Base-by-base conservation (phyloP, 1,140 invertebrate genomes). In the Drosophila arizonae region DNA sequence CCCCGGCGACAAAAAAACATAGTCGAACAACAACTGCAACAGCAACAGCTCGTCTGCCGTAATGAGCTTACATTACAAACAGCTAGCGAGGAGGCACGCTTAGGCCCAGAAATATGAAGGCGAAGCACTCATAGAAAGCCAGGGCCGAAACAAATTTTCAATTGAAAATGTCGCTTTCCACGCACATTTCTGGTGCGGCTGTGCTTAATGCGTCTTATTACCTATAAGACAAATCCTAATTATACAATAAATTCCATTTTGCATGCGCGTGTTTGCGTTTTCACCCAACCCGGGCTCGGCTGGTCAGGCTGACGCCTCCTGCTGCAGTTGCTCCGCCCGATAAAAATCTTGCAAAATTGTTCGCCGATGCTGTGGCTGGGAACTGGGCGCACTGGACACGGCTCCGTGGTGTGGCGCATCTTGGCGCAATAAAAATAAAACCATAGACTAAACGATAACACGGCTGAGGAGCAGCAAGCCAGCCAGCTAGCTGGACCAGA, bases 231-330 rank as follows among this genome's bases (percentile, higher is more conserved):
- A 90, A 90, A 90, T 90, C 87, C 87, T 90, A 90, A 90, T 90
- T 90, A 90, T 87, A 90, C 87, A 90, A 90, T 90, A 90, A 90
- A 90, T 90, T 90, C 81, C 87, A 86, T 88, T 88, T 88, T 88
- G 85, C 85, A 88, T 88, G 84, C 76, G 72, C 79, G 55, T 55
- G 79, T 76, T 39, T 87, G 63, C 72, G 77, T 88, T 88, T 88
- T 88, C 84, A 88, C 82, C 79, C 79, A 64, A 60, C 76, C 82
- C 84, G 64, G 21, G 48, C 46, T 24, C 10, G 46, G 46, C 48
- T 13, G 48, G 79, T 62, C 24, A 36, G 39, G 21, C 41, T 50
- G 36, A 60, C 36, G 56, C 57, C 17, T 39, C 24, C 51, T 50
- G 60, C 70, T 56, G 62, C 55, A 70, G 75, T 79, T 71, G 78